Evolutionary conservation across 2,888 invertebrate genomes (phyloP).

Genomic region (Thymelicus lineola): DNA sequence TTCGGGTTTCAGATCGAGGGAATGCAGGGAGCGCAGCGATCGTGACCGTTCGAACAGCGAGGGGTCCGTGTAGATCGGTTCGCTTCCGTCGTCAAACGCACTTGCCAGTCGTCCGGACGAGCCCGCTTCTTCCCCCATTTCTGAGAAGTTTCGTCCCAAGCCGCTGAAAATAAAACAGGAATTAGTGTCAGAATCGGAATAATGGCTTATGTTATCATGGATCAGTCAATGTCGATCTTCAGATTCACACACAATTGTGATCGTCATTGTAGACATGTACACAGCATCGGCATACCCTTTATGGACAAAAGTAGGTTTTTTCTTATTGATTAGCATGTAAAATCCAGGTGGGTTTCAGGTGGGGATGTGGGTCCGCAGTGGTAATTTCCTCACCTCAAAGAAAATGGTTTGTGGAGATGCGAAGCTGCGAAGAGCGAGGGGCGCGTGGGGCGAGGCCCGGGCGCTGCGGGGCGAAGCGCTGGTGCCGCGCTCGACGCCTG

Average conservation of each 20-base stretch:
- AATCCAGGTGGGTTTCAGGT: too few relatives aligned
- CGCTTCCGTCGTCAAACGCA: constrained; percentile 94
- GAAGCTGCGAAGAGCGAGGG: constrained; percentile 88
- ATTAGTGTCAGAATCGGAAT: too few relatives aligned
- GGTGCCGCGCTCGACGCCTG: constrained; percentile 72
- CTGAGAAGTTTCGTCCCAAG: constrained; percentile 72
- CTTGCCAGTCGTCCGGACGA: constrained; percentile 78
- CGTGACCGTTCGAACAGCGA: constrained; percentile 94
- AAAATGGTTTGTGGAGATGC: constrained; percentile 88
- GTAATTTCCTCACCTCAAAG: constrained; percentile 81
- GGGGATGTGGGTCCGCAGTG: too few relatives aligned
- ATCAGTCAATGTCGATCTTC: too few relatives aligned
- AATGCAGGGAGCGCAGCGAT: constrained; percentile 88
- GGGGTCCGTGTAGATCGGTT: constrained; percentile 97
- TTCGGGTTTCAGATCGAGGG: constrained; percentile 83
- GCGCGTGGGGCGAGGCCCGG: constrained; percentile 72
- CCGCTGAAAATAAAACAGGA: constrained; percentile 61
- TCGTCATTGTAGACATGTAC: too few relatives aligned
- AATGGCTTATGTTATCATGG: too few relatives aligned
- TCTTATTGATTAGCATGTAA: too few relatives aligned
- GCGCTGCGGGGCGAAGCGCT: constrained; percentile 70
- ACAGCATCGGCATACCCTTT: too few relatives aligned
- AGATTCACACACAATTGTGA: too few relatives aligned
- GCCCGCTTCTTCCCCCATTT: constrained; percentile 76
- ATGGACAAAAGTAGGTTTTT: too few relatives aligned